phyloP scores from a whole-genome alignment of 2,113 vertebrate genomes.

The Notothenia coriiceps region DNA sequence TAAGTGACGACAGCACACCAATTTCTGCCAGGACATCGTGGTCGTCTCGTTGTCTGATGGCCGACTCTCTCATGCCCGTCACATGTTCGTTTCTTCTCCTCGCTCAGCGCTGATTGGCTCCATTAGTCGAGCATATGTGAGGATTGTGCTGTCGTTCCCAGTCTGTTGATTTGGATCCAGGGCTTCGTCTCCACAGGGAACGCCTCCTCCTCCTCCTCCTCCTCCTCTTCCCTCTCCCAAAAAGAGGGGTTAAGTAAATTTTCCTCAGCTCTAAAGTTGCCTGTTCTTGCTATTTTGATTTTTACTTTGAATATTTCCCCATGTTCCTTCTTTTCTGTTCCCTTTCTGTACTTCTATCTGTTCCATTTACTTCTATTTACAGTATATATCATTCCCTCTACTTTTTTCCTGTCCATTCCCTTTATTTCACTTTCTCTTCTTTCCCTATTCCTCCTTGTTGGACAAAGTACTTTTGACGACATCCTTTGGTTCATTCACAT shows the following conservation, averaged over 20 bases:
- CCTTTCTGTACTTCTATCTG: not conserved
- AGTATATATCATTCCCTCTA: not conserved
- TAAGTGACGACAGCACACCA: constrained; percentile 7
- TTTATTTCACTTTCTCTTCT: not conserved
- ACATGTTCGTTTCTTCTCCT: constrained; percentile 31
- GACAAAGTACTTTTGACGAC: too few relatives aligned
- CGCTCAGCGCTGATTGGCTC: constrained; percentile 41
- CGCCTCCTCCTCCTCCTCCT: not conserved
- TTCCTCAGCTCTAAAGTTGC: not conserved
- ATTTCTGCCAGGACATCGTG: not conserved
- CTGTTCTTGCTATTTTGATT: not conserved
- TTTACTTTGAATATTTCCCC: not conserved
- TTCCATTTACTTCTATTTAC: not conserved
- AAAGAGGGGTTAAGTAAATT: constrained; percentile 9
- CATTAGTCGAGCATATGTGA: constrained; percentile 62
- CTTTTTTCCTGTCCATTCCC: not conserved
- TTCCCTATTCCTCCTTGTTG: too few relatives aligned
- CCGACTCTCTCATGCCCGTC: constrained; percentile 6
- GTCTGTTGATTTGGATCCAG: constrained; percentile 53
- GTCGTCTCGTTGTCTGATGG: not conserved
- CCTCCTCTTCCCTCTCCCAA: not conserved
- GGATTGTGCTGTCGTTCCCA: constrained; percentile 60
- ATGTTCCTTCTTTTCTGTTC: too few relatives aligned
- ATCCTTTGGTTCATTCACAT: too few relatives aligned
- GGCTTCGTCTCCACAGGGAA: constrained; percentile 42